Evolutionary conservation across 1,140 invertebrate genomes (phyloP).

Genomic region (Nautilus pompilius): DNA sequence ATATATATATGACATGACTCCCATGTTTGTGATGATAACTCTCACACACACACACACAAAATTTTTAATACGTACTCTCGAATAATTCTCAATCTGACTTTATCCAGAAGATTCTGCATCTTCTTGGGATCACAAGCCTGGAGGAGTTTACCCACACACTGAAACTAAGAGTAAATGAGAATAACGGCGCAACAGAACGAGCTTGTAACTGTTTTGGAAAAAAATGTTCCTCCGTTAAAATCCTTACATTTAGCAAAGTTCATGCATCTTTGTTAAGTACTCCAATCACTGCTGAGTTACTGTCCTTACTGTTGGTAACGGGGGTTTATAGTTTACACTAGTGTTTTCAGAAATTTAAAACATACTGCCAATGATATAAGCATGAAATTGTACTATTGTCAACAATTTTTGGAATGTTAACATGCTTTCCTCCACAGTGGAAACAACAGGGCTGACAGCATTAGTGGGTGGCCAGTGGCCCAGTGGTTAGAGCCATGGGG

Average conservation of each 20-base stretch:
- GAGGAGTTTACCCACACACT: slow-evolving; percentile 21
- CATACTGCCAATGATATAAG: no score
- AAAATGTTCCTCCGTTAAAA: not conserved
- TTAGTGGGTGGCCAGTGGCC: no score
- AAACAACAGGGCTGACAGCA: no score
- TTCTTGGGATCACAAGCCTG: slow-evolving; percentile 14
- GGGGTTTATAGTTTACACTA: not conserved
- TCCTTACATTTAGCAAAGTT: not conserved
- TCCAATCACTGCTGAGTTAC: not conserved
- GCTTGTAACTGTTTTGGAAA: not conserved
- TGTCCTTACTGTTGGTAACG: not conserved
- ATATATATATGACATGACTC: not conserved
- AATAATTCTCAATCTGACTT: slow-evolving; percentile 19
- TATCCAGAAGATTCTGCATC: slow-evolving; percentile 20
- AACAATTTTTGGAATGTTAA: no score
- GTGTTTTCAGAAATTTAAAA: no score
- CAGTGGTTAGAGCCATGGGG: no score
- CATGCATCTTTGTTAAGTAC: not conserved
- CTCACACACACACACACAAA: not conserved
- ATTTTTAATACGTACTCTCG: slow-evolving; percentile 1
- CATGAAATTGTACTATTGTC: no score
- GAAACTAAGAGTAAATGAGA: slow-evolving; percentile 14
- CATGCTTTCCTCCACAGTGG: no score
- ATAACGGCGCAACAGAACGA: not conserved
- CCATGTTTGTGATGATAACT: not conserved